Conservation (phyloP, 2,888 invertebrate species). For the Tetranychus piercei region DNA sequence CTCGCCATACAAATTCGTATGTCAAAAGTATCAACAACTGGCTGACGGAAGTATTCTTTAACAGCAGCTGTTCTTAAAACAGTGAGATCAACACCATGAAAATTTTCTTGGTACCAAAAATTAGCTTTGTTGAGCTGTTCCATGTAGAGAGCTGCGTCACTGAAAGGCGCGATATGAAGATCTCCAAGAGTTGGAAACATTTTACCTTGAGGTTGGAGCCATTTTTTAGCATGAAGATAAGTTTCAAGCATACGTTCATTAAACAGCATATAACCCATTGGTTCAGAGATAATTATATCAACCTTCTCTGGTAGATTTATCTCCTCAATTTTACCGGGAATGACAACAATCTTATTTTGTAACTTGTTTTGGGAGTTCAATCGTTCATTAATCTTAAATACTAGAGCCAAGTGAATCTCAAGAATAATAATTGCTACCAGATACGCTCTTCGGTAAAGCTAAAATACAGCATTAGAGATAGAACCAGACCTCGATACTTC, state of each 20-base stretch:
- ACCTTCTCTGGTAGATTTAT: conserved; percentile 84
- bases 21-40: conserved; percentile 95
- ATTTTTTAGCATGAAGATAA: conserved; percentile 93
- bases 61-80: conserved; percentile 76
- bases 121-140: conserved; percentile 96
- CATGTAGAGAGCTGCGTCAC: conserved; percentile 89
- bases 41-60: conserved; percentile 92
- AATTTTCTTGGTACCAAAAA: conserved; percentile 95
- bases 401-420: too few relatives aligned
- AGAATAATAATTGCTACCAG: too few relatives aligned
- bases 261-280: conserved; percentile 99
- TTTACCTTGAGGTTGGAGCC: conserved; percentile 66
- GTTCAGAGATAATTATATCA: conserved; percentile 93
- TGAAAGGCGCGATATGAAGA: conserved; percentile 89
- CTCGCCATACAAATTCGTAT: conserved; percentile 88
- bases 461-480: too few relatives aligned
- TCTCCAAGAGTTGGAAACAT: conserved; percentile 96
- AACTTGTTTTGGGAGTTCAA: conserved; percentile 76
- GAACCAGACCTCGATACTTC: too few relatives aligned
- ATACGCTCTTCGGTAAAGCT: too few relatives aligned
- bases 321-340: conserved; percentile 96
- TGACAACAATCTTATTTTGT: conserved; percentile 66
- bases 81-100: conserved; percentile 90
- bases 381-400: conserved; percentile 37
- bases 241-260: conserved; percentile 98